A percentile compares a stretch with the other conserved stretches of the same genome.
Evolutionary conservation across 2,113 vertebrate genomes (phyloP).

Genomic region (Microcebus murinus): DNA sequence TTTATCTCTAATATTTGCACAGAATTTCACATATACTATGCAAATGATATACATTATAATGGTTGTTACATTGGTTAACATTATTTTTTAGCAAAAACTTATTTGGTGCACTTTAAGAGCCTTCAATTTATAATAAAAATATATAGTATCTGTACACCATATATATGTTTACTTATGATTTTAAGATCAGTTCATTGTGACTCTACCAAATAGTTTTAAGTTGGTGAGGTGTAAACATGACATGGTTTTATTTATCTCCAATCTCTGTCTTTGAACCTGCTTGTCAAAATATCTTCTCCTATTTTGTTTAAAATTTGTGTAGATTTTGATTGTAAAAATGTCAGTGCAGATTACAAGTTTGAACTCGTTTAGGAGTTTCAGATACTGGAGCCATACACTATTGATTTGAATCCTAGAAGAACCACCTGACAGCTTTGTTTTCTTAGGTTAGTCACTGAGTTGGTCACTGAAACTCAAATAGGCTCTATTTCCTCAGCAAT

Average conservation of each 20-base stretch:
- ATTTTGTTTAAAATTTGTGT: background rate
- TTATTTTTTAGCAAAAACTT: conserved; percentile 49
- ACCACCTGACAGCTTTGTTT: background rate
- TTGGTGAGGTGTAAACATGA: background rate
- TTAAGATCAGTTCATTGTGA: conserved; percentile 23
- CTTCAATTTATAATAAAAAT: background rate
- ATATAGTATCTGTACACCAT: background rate
- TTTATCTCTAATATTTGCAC: conserved; percentile 24
- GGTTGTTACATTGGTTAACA: background rate
- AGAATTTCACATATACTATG: background rate
- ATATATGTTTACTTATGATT: background rate
- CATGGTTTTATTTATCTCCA: background rate
- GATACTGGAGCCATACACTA: background rate
- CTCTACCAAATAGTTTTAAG: background rate
- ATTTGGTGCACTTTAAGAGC: background rate
- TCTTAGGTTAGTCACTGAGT: background rate
- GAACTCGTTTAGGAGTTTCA: background rate
- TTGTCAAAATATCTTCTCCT: background rate
- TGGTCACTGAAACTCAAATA: background rate
- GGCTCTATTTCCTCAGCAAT: background rate
- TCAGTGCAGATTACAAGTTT: background rate
- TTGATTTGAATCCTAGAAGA: background rate
- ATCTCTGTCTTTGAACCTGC: background rate
- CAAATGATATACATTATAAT: background rate
- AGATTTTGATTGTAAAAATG: background rate